Conservation (phyloP, 2,888 invertebrate species). For the Leptogaster cylindrica region DNA sequence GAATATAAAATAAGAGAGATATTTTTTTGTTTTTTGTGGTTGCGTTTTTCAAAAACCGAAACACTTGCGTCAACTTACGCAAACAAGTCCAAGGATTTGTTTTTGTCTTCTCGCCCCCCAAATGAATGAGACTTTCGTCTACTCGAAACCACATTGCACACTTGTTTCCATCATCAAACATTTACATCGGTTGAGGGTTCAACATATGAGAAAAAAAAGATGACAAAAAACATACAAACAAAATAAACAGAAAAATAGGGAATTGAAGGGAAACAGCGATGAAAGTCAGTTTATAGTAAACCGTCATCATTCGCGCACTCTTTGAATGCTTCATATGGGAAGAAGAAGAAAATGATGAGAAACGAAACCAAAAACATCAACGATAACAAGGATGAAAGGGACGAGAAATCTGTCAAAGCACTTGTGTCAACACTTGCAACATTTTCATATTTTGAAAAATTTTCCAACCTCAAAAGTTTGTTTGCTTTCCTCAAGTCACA, state of each 20-base stretch:
- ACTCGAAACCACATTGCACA: neutral
- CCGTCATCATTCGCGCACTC: too few relatives aligned
- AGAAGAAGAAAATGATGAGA: too few relatives aligned
- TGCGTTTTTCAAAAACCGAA: constrained; percentile 23
- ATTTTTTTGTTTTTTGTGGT: too few relatives aligned
- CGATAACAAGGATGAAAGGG: too few relatives aligned
- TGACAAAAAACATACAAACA: too few relatives aligned
- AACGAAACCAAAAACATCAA: too few relatives aligned
- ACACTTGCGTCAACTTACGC: constrained; percentile 19
- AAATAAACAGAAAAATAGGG: too few relatives aligned
- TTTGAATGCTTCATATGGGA: neutral
- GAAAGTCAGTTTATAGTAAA: too few relatives aligned
- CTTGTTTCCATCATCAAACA: constrained; percentile 22
- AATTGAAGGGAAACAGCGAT: too few relatives aligned
- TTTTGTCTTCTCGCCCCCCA: too few relatives aligned
- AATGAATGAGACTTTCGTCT: constrained; percentile 15
- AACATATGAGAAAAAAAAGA: neutral
- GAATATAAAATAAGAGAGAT: too few relatives aligned
- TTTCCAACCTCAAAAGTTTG: constrained; percentile 24
- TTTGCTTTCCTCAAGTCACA: constrained; percentile 1
- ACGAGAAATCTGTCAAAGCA: constrained; percentile 24
- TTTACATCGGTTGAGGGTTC: constrained; percentile 9
- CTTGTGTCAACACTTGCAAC: constrained; percentile 39
- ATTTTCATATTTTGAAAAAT: constrained; percentile 36
- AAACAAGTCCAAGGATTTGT: constrained; percentile 20